Percentiles rank a stretch among this genome's conserved stretches.
Evolutionary conservation across 1,140 invertebrate genomes (phyloP).

Genomic region (Hyles vespertilio): DNA sequence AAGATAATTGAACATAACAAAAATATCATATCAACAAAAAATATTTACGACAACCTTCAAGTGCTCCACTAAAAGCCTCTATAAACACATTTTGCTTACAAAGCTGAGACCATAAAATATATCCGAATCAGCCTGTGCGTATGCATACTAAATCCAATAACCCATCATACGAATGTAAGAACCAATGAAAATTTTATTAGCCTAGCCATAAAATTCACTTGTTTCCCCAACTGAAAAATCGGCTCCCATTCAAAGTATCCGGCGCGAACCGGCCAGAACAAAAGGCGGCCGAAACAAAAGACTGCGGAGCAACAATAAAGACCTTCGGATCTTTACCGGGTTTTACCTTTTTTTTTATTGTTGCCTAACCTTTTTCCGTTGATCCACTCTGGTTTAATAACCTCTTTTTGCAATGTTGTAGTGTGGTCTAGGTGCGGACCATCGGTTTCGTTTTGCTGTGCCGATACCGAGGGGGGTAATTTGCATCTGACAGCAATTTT

Average conservation of each 20-base stretch:
- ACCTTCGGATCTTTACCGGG: constrained; percentile 35
- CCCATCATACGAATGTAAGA: too few species aligned
- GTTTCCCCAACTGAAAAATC: constrained; percentile 45
- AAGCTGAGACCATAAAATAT: too few species aligned
- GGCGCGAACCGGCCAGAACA: constrained; percentile 27
- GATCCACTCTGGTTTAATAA: constrained; percentile 52
- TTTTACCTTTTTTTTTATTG: constrained; percentile 42
- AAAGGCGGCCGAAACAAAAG: constrained; percentile 40
- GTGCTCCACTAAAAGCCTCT: too few species aligned
- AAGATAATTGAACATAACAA: too few species aligned
- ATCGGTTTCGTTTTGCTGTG: too few species aligned
- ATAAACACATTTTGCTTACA: too few species aligned
- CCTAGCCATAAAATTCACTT: constrained; percentile 26
- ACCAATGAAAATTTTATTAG: constrained; percentile 18
- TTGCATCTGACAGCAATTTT: too few species aligned
- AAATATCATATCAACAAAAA: too few species aligned
- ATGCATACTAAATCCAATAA: too few species aligned
- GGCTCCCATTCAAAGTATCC: constrained; percentile 38
- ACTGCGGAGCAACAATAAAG: constrained; percentile 35
- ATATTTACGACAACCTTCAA: too few species aligned
- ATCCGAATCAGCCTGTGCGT: too few species aligned
- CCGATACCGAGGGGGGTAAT: too few species aligned
- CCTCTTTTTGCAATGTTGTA: constrained; percentile 38
- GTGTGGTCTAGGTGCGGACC: constrained; percentile 30
- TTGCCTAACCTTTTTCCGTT: constrained; percentile 48